A percentile compares a stretch with the other conserved stretches of the same genome.
Conservation (phyloP, 2,888 invertebrate species). For the Dynastes grantii region DNA sequence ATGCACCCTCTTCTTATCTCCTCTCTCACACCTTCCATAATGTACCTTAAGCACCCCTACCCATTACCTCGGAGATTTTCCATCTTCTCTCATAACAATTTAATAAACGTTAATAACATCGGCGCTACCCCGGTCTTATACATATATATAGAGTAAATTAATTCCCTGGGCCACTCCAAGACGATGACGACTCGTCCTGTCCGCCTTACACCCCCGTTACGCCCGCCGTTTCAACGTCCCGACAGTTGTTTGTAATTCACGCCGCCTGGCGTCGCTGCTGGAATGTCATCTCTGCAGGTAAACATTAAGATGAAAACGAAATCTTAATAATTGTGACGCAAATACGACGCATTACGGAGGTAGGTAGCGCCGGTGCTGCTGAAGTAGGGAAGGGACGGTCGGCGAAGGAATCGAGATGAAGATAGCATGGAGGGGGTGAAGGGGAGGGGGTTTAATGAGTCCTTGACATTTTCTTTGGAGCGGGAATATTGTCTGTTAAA, state of each 20-base stretch:
- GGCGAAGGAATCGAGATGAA: background rate
- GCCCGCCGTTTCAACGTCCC: constrained; percentile 58
- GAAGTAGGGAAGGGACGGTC: too few species aligned
- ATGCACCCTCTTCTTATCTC: background rate
- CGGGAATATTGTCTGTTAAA: too few species aligned
- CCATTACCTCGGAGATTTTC: constrained; percentile 44
- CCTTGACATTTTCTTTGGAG: background rate
- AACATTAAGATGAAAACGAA: constrained; percentile 68
- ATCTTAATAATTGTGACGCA: constrained; percentile 69
- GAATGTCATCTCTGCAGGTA: constrained; percentile 65
- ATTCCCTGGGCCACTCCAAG: constrained; percentile 59
- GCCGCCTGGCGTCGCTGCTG: constrained; percentile 47
- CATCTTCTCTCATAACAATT: constrained; percentile 66
- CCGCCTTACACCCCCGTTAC: background rate
- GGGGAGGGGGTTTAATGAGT: background rate
- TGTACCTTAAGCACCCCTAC: too few species aligned
- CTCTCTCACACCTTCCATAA: background rate
- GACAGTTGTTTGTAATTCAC: constrained; percentile 62
- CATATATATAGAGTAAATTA: constrained; percentile 64
- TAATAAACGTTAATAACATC: constrained; percentile 67
- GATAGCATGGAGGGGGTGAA: background rate
- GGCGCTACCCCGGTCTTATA: constrained; percentile 54
- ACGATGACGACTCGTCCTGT: background rate
- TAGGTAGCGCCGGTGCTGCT: too few species aligned
- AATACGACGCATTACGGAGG: constrained; percentile 56